Evolutionary conservation across 2,888 invertebrate genomes (phyloP), one percentile per base, ranked within the genome.

Genomic region (Caenorhabditis drosophilae): DNA sequence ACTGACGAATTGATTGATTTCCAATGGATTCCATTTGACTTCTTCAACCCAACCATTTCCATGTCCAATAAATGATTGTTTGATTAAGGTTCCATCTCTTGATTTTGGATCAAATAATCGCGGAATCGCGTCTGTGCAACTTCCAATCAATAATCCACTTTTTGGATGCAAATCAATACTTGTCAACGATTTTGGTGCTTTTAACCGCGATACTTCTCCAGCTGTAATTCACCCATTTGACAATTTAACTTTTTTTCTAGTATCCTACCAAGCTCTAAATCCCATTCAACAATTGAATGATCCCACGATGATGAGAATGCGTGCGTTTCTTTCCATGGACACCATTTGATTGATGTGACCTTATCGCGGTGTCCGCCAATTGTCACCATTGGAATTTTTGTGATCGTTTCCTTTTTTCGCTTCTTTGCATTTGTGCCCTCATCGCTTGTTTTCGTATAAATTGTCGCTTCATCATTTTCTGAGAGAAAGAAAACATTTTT

Each of bases 211-310:
- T 6, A 76, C 61, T 52, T 74, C 74, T 35, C 74, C 74, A 15
- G 68, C 73, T 75, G 40, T 40, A 16, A 7, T 31, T 22, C 15
- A 7, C 25, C 35, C 22, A 42, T n/a, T 35, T 31, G 16, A 48
- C 20, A n/a, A 16, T 36, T 15, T 36, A 51, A 26, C 4, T 42
- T 20, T 4, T 18, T n/a, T 42, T 7, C 11, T 18, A 42, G 3
- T 16, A 40, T 40, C 52, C 57, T 68, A 48, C 77, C 79, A 40
- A 81, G 50, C 50, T 83, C 81, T 42, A 91, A 88, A 85, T 98
- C 96, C 97, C 97, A 98, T 9, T 94, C 84, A 84, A 92, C 90
- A 16, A 98, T 87, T 0, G 94, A 91, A 84, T 97, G 95, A 86
- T 98, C 97, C 93, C 93, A 94, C 1, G 95, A 92, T 51, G 90